Evolutionary conservation across 2,113 vertebrate genomes (phyloP).

Genomic region (Notothenia coriiceps): DNA sequence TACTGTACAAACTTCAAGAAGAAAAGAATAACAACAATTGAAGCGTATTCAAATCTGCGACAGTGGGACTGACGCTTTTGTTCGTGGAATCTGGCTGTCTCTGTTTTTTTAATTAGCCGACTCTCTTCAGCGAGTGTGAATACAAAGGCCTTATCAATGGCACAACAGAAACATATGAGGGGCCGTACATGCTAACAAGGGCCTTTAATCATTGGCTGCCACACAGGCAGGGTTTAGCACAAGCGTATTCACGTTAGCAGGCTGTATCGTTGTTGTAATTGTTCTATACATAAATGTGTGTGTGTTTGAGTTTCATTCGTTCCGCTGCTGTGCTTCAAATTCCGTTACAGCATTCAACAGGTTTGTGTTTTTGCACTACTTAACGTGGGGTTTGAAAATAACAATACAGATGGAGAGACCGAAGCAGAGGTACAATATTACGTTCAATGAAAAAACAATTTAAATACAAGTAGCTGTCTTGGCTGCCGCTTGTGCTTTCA

Average conservation of each 20-base stretch:
- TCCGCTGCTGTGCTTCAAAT: constrained; percentile 34
- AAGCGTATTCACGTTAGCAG: constrained; percentile 42
- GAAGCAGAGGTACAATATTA: neutral
- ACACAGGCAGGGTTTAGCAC: constrained; percentile 58
- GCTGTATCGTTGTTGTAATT: constrained; percentile 41
- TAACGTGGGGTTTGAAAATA: constrained; percentile 15
- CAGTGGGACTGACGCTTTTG: constrained; percentile 64
- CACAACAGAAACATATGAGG: constrained; percentile 71
- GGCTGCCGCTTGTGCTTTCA: neutral
- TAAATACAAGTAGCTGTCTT: neutral
- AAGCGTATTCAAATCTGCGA: constrained; percentile 58
- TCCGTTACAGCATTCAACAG: constrained; percentile 33
- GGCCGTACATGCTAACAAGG: constrained; percentile 69
- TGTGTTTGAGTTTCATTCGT: constrained; percentile 26
- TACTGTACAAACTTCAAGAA: constrained; percentile 53
- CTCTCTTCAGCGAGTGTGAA: constrained; percentile 59
- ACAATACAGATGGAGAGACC: constrained; percentile 12
- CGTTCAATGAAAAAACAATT: constrained; percentile 23
- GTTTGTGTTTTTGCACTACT: constrained; percentile 28
- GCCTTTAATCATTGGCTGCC: constrained; percentile 77
- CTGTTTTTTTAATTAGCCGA: constrained; percentile 77
- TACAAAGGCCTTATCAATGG: constrained; percentile 80
- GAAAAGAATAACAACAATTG: constrained; percentile 60
- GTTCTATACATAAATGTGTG: constrained; percentile 15
- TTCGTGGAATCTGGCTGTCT: constrained; percentile 66